Percentiles rank a stretch among this genome's conserved stretches.
Conservation (phyloP, 2,797 vertebrate species). For the Alca torda region DNA sequence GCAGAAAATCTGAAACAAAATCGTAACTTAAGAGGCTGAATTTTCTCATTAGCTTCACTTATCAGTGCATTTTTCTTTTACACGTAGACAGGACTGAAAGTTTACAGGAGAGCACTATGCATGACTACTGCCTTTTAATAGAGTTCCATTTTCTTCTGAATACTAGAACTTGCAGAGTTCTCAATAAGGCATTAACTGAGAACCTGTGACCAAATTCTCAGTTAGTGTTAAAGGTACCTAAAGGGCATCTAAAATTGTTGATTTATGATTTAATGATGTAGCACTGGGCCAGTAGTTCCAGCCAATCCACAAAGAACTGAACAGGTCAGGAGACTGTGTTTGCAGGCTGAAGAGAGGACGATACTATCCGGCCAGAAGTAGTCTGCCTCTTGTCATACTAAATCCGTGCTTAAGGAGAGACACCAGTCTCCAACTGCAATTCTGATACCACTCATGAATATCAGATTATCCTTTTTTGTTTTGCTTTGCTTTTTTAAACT, state of each 20-base stretch:
- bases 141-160: neutral
- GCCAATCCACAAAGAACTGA: neutral
- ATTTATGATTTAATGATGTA: neutral
- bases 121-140: neutral
- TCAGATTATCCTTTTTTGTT: rapidly evolving
- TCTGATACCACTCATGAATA: neutral
- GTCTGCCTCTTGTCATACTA: neutral
- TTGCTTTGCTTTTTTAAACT: neutral
- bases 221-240: neutral
- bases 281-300: neutral
- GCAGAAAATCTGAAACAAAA: neutral
- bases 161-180: neutral
- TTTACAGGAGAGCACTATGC: neutral
- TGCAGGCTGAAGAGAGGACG: neutral
- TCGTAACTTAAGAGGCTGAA: neutral
- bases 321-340: neutral
- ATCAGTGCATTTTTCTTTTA: neutral
- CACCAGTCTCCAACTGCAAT: neutral
- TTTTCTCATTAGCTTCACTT: neutral
- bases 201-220: neutral
- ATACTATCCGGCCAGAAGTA: rapidly evolving
- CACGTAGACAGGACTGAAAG: neutral
- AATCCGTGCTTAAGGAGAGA: neutral
- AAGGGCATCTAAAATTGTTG: neutral
- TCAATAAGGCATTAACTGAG: neutral